phyloP scores from a whole-genome alignment of 2,888 invertebrate genomes.

The Lithodes maja region DNA sequence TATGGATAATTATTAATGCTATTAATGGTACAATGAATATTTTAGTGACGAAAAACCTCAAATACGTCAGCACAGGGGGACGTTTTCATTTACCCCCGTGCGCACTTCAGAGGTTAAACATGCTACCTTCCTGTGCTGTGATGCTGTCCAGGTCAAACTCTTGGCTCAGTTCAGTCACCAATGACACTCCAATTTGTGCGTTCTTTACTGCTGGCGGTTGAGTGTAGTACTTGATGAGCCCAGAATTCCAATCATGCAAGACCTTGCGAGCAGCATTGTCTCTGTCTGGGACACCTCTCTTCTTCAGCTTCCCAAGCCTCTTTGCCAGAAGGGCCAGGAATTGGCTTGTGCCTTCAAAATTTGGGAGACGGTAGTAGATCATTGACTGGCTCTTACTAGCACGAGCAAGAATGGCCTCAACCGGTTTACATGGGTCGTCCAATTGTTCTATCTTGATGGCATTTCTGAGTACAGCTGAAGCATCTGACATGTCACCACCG shows the following conservation, averaged over 20 bases:
- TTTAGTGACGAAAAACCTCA: too few relatives aligned
- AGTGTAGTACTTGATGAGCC: conserved; percentile 86
- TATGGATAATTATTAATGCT: too few relatives aligned
- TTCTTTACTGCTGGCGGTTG: conserved; percentile 86
- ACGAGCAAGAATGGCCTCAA: conserved; percentile 89
- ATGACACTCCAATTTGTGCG: conserved; percentile 79
- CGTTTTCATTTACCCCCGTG: too few relatives aligned
- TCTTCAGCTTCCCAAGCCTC: conserved; percentile 90
- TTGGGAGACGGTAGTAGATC: conserved; percentile 77
- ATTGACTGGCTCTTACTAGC: conserved; percentile 85
- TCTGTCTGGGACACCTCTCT: conserved; percentile 92
- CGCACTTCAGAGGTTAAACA: too few relatives aligned
- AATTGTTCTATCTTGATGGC: conserved; percentile 89
- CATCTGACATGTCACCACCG: conserved; percentile 78
- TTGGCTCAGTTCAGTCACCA: conserved; percentile 81
- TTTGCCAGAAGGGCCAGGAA: conserved; percentile 86
- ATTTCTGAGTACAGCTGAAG: conserved; percentile 90
- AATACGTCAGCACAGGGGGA: too few relatives aligned
- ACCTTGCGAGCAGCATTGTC: conserved; percentile 89
- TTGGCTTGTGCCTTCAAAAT: conserved; percentile 78
- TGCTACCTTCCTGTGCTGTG: conserved; percentile 18
- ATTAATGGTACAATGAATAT: too few relatives aligned
- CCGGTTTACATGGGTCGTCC: conserved; percentile 90
- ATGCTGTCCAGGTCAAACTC: conserved; percentile 56
- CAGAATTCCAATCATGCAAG: conserved; percentile 94